phyloP scores from a whole-genome alignment of 1,140 invertebrate genomes.

The Tetragnatha versicolor region DNA sequence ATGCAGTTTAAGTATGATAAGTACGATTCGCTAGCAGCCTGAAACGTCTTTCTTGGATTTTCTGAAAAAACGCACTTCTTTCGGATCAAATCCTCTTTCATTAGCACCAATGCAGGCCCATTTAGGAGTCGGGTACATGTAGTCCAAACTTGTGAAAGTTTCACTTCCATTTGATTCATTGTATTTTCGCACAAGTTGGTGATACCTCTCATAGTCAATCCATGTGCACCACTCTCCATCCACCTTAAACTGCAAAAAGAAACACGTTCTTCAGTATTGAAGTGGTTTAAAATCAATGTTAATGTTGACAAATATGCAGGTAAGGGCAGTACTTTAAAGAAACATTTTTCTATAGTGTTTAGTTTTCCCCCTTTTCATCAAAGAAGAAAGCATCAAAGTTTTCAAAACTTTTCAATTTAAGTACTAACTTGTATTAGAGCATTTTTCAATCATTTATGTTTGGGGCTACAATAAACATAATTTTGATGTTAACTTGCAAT shows the following conservation, averaged over 20 bases:
- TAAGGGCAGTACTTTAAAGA: too few relatives aligned
- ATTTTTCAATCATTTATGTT: too few relatives aligned
- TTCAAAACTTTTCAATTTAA: not conserved
- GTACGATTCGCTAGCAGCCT: slow-evolving; percentile 61
- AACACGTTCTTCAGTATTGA: slow-evolving; percentile 11
- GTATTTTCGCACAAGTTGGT: slow-evolving; percentile 66
- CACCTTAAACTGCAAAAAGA: slow-evolving; percentile 67
- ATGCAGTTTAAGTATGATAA: not conserved
- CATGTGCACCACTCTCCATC: slow-evolving; percentile 71
- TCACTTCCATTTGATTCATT: slow-evolving; percentile 62
- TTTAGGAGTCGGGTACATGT: slow-evolving; percentile 68
- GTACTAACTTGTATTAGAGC: too few relatives aligned
- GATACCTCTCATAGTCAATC: slow-evolving; percentile 73
- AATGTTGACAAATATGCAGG: too few relatives aligned
- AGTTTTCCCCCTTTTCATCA: not conserved
- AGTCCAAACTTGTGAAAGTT: slow-evolving; percentile 69
- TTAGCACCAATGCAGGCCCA: slow-evolving; percentile 71
- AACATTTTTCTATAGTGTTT: not conserved
- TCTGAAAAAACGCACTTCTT: slow-evolving; percentile 68
- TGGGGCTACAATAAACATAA: too few relatives aligned
- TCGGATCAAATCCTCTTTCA: slow-evolving; percentile 72
- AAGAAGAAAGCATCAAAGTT: not conserved
- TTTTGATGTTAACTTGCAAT: too few relatives aligned
- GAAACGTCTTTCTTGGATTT: slow-evolving; percentile 64
- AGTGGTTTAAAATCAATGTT: too few relatives aligned